A percentile compares a stretch with the other conserved stretches of the same genome.
Evolutionary conservation across 2,888 invertebrate genomes (phyloP).

Genomic region (Beris chalybata): DNA sequence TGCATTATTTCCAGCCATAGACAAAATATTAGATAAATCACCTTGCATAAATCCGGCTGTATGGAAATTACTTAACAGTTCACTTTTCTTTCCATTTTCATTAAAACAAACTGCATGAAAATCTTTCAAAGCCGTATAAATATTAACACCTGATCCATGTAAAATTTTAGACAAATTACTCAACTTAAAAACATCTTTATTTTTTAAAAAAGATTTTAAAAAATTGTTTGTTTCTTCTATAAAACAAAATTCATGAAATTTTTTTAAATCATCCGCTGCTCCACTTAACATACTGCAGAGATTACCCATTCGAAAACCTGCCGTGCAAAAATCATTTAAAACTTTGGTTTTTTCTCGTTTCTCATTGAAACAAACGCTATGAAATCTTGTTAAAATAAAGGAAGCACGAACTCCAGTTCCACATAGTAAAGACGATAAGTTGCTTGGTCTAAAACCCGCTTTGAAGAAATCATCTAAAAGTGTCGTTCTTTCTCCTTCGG

Average conservation of each 20-base stretch:
- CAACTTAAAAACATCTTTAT: slow-evolving; percentile 40
- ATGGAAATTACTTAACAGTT: slow-evolving; percentile 44
- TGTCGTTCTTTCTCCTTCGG: too few relatives aligned
- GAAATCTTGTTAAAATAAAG: too few relatives aligned
- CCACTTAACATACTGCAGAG: slow-evolving; percentile 45
- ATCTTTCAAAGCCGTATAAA: slow-evolving; percentile 46
- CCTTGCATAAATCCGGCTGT: slow-evolving; percentile 31
- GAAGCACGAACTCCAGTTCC: too few relatives aligned
- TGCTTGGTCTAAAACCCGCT: too few relatives aligned
- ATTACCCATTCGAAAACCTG: slow-evolving; percentile 39
- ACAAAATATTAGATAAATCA: slow-evolving; percentile 47
- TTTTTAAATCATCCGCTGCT: slow-evolving; percentile 42
- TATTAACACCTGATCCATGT: slow-evolving; percentile 45
- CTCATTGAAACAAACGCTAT: too few relatives aligned
- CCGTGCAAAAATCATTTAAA: slow-evolving; percentile 43
- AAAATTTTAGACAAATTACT: slow-evolving; percentile 45
- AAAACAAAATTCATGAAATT: slow-evolving; percentile 46
- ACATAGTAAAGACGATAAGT: too few relatives aligned
- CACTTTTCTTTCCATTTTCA: slow-evolving; percentile 45
- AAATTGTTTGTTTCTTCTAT: slow-evolving; percentile 44
- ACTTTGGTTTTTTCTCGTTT: not conserved
- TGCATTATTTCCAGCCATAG: slow-evolving; percentile 46
- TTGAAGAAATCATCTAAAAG: slow-evolving; percentile 43
- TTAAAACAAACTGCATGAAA: slow-evolving; percentile 47
- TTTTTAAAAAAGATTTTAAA: slow-evolving; percentile 40